Conservation (phyloP, 2,113 vertebrate genomes). For the Myrmecobius fasciatus region DNA sequence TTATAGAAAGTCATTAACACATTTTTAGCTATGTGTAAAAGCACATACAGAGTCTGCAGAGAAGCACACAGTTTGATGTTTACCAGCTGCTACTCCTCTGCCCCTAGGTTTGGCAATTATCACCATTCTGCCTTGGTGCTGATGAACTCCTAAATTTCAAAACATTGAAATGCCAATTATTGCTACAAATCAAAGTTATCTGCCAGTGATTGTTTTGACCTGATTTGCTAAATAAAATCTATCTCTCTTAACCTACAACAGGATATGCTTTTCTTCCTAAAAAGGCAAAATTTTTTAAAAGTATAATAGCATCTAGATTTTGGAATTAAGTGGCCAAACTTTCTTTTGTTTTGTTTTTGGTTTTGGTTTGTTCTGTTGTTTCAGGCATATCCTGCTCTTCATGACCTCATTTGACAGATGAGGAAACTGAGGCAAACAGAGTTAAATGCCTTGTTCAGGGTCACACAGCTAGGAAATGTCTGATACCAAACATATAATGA, state of each 20-base stretch:
- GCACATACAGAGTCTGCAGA: slow-evolving; percentile 38
- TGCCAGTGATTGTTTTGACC: background rate
- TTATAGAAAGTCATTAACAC: slow-evolving; percentile 74
- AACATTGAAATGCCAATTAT: slow-evolving; percentile 13
- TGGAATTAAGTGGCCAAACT: background rate
- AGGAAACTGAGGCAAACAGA: too few relatives aligned
- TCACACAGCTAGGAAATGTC: too few relatives aligned
- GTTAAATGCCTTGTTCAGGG: too few relatives aligned
- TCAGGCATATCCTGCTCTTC: too few relatives aligned
- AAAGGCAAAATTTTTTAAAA: background rate
- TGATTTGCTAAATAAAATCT: background rate
- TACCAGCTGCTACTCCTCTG: slow-evolving; percentile 23
- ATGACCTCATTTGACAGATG: too few relatives aligned
- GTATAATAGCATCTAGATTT: background rate
- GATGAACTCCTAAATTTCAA: slow-evolving; percentile 36
- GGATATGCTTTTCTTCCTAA: background rate
- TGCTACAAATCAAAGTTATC: slow-evolving; percentile 41
- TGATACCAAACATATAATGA: too few relatives aligned
- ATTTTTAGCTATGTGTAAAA: slow-evolving; percentile 55
- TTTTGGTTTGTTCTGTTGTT: background rate
- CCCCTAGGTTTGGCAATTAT: slow-evolving; percentile 59
- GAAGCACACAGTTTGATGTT: slow-evolving; percentile 38
- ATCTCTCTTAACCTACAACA: background rate
- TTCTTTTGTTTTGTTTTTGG: too few relatives aligned
- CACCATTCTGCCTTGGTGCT: slow-evolving; percentile 6